Conservation (phyloP, 2,113 vertebrate genomes). For the Vicugna pacos region DNA sequence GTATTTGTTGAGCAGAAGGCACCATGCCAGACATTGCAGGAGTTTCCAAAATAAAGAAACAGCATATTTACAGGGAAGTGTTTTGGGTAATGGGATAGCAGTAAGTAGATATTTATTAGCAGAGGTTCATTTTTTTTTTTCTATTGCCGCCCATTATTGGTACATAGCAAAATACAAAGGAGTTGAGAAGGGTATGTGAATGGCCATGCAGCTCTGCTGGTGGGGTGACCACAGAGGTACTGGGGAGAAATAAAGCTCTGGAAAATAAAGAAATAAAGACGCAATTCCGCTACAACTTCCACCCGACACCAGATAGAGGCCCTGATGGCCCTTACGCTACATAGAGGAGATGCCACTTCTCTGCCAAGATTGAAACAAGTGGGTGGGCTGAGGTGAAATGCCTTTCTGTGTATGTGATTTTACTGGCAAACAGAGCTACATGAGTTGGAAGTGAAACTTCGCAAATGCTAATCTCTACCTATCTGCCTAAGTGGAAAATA, state of each 20-base stretch:
- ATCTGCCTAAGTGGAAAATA: constrained; percentile 47
- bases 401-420: background rate
- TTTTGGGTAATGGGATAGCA: background rate
- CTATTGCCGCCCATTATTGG: background rate
- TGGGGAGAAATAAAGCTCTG: background rate
- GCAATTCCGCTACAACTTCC: background rate
- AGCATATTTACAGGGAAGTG: background rate
- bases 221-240: background rate
- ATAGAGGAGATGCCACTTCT: background rate
- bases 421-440: constrained; percentile 59
- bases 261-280: background rate
- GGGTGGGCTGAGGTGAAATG: background rate
- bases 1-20: background rate
- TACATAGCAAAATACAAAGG: background rate
- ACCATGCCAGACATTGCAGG: background rate
- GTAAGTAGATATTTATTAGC: background rate
- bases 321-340: background rate
- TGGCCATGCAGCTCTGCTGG: background rate
- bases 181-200: background rate
- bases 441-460: constrained; percentile 63
- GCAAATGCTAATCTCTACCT: constrained; percentile 11
- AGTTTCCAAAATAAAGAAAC: background rate
- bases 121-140: background rate
- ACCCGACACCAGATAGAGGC: background rate
- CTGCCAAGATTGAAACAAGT: background rate